These are phyloP conservation scores for Apodemia zela DNA, from an alignment of 2,888 invertebrate genomes.

Conservation along the genomic window DNA sequence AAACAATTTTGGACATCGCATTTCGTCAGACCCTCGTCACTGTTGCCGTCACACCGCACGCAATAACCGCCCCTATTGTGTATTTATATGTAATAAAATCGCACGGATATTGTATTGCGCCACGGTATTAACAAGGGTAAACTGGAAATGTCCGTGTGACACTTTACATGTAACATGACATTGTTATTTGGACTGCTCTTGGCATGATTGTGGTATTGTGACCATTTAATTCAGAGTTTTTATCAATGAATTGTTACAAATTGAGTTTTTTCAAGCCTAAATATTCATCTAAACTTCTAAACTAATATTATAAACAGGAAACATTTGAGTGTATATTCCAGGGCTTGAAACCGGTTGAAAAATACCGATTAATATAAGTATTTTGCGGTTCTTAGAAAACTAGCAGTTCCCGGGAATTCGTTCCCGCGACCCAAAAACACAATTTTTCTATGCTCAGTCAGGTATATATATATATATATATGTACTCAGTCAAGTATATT, in stretches of 20 bases:
- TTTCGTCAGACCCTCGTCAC: conserved; percentile 21
- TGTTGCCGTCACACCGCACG: neutral
- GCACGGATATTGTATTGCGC: neutral
- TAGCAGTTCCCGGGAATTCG: too few relatives aligned
- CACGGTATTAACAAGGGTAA: conserved; percentile 7
- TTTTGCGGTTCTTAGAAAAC: too few relatives aligned
- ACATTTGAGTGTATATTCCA: too few relatives aligned
- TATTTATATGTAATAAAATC: conserved; percentile 1
- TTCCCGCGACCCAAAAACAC: too few relatives aligned
- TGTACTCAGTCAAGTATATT: too few relatives aligned
- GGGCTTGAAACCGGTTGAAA: too few relatives aligned
- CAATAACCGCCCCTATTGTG: conserved; percentile 4
- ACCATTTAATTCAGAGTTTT: conserved; percentile 1
- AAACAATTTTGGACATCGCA: neutral
- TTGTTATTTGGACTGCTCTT: neutral
- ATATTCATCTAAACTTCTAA: too few relatives aligned
- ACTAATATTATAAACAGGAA: too few relatives aligned
- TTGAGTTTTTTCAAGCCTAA: neutral
- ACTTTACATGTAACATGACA: conserved; percentile 11
- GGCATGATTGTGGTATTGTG: conserved; percentile 5
- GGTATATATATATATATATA: too few relatives aligned
- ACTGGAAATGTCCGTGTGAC: conserved; percentile 3
- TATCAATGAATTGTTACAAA: conserved; percentile 8
- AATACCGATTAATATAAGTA: too few relatives aligned
- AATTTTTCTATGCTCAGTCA: too few relatives aligned